A percentile compares a stretch with the other conserved stretches of the same genome.
phyloP scores from a whole-genome alignment of 2,797 vertebrate genomes.

The Sus cebifrons region DNA sequence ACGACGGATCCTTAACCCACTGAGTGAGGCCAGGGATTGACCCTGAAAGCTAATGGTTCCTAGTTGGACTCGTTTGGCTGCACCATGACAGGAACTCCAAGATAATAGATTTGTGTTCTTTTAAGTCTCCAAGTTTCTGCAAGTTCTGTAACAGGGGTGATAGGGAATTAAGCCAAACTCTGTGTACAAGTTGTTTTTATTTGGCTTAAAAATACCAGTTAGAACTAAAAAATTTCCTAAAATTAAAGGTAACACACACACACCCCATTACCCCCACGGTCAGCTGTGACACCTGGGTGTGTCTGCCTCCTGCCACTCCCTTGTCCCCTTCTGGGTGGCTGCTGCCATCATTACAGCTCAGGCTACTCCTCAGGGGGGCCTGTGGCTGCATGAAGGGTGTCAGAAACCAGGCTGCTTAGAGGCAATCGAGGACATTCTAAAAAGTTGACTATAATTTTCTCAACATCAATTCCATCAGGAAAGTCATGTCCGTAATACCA shows the following conservation, averaged over 20 bases:
- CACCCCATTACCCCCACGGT: too few species aligned
- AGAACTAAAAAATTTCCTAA: not conserved
- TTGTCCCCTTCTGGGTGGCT: not conserved
- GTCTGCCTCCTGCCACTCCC: not conserved
- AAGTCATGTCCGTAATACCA: not conserved
- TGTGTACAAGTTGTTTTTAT: not conserved
- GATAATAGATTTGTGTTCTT: not conserved
- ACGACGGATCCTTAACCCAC: too few species aligned
- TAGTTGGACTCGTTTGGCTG: too few species aligned
- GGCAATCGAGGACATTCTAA: not conserved
- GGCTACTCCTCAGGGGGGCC: not conserved
- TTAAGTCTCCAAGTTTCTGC: not conserved
- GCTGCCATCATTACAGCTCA: not conserved
- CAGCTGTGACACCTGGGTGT: not conserved
- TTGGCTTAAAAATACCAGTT: not conserved
- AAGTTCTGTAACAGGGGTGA: not conserved
- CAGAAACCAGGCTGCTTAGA: not conserved
- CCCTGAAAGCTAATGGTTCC: too few species aligned
- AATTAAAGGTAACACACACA: not conserved
- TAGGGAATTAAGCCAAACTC: not conserved
- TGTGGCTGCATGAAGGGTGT: fast-evolving
- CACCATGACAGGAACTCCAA: not conserved
- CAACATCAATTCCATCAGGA: not conserved
- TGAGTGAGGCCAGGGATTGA: too few species aligned
- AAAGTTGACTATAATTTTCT: not conserved